Evolutionary conservation across 2,888 invertebrate species (phyloP), one percentile per base, ranked within the genome.

Genomic region (Dynastes tityus): DNA sequence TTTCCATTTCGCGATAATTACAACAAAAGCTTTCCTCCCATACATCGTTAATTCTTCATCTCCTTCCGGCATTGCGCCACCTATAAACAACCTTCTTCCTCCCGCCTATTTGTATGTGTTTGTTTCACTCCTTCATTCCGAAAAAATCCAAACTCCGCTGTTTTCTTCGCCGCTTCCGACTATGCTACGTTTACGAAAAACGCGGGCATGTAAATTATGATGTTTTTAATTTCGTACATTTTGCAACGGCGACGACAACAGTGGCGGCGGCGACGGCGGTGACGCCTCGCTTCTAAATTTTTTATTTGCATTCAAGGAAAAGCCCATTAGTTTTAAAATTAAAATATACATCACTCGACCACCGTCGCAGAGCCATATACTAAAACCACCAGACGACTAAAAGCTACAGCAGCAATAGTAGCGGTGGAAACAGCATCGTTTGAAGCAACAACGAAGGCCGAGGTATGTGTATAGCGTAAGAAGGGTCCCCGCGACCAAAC

Each of bases 271-370:
- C 16, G 53, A 16, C n/a, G 53, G 55, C 22, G 55, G 55, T 22
- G 55, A 16, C 55, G 55, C 55, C 55, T 45, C 78, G 76, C 61
- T 71, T 85, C 85, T 84, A 84, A 85, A 85, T 87, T 87, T 87
- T 87, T 86, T 86, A 87, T 87, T 87, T 85, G 86, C 86, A 87
- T 86, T 84, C 85, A 84, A 85, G 85, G 86, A 84, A 86, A 85
- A 84, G 83, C 83, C 87, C 87, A 87, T 87, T 88, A 88, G 87
- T 87, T 87, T 87, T 86, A 86, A 88, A 88, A 88, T 88, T 87
- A 88, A 88, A 88, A 88, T 88, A 88, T 88, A 88, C 88, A 88
- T 87, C 87, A 88, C 87, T 85, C 84, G 82, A 51, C 68, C 78
- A 77, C 77, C 73, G 61, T 6, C 32, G 32, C 32, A 32, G 32